Conservation (phyloP, 1,140 invertebrate genomes). For the Drosophila funebris region DNA sequence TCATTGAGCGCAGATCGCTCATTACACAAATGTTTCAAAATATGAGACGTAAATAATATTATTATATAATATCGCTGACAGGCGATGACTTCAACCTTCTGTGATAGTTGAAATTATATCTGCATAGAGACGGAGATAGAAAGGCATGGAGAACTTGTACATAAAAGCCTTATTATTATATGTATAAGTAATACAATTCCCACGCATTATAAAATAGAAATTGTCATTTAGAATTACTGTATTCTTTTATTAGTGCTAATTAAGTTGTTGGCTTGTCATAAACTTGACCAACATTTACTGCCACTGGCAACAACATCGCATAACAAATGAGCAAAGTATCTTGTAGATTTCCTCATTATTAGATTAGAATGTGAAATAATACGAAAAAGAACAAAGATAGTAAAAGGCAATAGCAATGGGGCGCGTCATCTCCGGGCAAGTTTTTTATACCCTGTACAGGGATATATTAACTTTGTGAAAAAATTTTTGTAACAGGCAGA, state of each 20-base stretch:
- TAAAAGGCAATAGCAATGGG: neutral
- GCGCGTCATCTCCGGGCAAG: slow-evolving; percentile 24
- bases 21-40: slow-evolving; percentile 6
- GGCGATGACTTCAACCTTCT: neutral
- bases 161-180: no score
- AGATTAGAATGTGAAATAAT: slow-evolving; percentile 55
- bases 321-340: slow-evolving; percentile 34
- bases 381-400: slow-evolving; percentile 16
- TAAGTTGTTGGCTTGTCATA: slow-evolving; percentile 1
- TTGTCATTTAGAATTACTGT: neutral
- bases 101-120: neutral
- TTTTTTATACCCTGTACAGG: no score
- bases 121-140: no score
- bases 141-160: no score
- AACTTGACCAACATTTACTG: slow-evolving; percentile 1
- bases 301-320: slow-evolving; percentile 27
- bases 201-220: neutral
- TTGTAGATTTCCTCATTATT: slow-evolving; percentile 57
- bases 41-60: neutral
- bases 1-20: slow-evolving; percentile 35
- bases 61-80: neutral
- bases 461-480: no score
- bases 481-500: no score
- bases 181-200: neutral
- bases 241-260: neutral